Evolutionary conservation across 2,113 vertebrate species (phyloP).

Genomic region (Crotalus viridis): DNA sequence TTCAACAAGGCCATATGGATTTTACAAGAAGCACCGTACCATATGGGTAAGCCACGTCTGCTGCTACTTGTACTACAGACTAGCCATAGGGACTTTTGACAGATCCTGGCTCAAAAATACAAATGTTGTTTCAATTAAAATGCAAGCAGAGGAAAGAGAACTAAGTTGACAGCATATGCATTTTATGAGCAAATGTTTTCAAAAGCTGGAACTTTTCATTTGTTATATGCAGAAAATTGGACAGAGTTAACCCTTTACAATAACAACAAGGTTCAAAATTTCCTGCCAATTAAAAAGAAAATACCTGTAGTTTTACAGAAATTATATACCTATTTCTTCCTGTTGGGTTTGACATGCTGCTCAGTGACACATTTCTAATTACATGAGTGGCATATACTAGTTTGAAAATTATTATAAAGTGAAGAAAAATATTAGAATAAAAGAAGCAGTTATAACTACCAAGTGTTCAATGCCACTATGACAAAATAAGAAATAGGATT

Average conservation of each 20-base stretch:
- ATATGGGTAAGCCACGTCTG: conserved; percentile 94
- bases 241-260: conserved; percentile 42
- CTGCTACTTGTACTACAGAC: conserved; percentile 82
- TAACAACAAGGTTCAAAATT: conserved; percentile 27
- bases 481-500: not conserved
- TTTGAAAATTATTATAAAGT: conserved; percentile 38
- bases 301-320: conserved; percentile 20
- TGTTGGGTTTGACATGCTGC: conserved; percentile 56
- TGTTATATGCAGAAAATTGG: conserved; percentile 51
- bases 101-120: conserved; percentile 80
- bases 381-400: conserved; percentile 33
- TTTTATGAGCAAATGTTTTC: conserved; percentile 55
- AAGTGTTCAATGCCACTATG: not conserved
- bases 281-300: conserved; percentile 6
- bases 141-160: conserved; percentile 78
- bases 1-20: conserved; percentile 96
- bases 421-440: conserved; percentile 22
- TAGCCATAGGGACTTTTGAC: conserved; percentile 83
- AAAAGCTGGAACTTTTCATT: conserved; percentile 52
- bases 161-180: conserved; percentile 72
- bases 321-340: conserved; percentile 17
- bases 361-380: conserved; percentile 61
- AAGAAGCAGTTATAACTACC: conserved; percentile 13
- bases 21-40: conserved; percentile 88
- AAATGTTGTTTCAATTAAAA: conserved; percentile 87